Base-by-base conservation (phyloP, 2,113 vertebrate species). In the Pseudonaja textilis region DNA sequence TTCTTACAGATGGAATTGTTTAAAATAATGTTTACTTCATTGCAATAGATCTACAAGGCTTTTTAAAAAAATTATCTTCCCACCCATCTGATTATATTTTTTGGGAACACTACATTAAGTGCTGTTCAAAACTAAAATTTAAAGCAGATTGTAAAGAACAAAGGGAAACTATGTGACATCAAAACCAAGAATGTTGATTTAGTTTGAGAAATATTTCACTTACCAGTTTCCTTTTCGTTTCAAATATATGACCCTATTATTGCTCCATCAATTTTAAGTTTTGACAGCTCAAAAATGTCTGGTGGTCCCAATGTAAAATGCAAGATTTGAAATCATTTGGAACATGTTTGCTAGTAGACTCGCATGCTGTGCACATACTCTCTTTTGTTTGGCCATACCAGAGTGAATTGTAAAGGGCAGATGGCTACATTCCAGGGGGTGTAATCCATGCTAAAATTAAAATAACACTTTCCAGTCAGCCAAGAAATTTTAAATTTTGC, bases 61-160 rank as follows among this genome's bases (percentile, higher is more conserved):
- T 91, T 95, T 93, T 88, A 22, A 57, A 57, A 57, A 42, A 85
- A 54, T 54, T 69, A 3, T 54, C 50, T 61, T 93, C 93, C 93
- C 26, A 91, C 12, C 14, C n/a, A 89, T 12, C 23, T 61, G 23
- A 54, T 89, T 0, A 42, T 61, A 90, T 92, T 22, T 95, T 59
- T 39, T 42, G 89, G 11, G 85, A 91, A 85, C 69, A 42, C 4
- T 87, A 25, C 20, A n/a, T 34, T 26, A 34, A 93, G 64, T 5
- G 34, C 7, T 64, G 14, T 91, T 94, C 22, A 81, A 22, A 74
- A 0, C 45, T 94, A 86, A 91, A 74, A 12, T 61, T 52, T 90
- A 93, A 85, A 56, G 16, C 50, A 39, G 64, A 88, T 91, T 74
- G 6, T 34, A 69, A 93, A 85, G 55, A 89, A 6, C 54, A 57